phyloP scores from a whole-genome alignment of 2,113 vertebrate genomes.

The Eleginops maclovinus region DNA sequence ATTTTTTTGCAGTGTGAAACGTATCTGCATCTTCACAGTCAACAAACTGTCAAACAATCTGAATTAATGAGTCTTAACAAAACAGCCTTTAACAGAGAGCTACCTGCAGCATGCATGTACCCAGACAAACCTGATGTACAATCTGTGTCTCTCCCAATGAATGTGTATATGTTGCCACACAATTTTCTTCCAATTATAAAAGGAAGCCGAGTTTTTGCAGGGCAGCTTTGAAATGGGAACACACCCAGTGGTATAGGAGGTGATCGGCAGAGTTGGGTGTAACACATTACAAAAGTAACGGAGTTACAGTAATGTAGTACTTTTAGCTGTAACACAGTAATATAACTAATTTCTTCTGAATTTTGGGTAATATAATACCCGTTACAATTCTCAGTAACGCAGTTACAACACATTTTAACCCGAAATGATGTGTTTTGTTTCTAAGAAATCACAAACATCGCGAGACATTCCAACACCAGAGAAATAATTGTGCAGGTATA shows the following conservation, averaged over 20 bases:
- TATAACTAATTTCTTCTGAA: too few species aligned
- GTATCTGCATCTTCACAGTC: conserved; percentile 13
- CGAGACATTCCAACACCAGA: too few species aligned
- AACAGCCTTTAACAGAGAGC: conserved; percentile 24
- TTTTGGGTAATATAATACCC: too few species aligned
- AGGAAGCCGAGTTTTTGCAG: not conserved
- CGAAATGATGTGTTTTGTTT: too few species aligned
- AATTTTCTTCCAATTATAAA: not conserved
- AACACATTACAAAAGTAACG: too few species aligned
- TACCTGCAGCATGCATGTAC: conserved; percentile 36
- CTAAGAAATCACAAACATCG: too few species aligned
- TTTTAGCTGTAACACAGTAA: too few species aligned
- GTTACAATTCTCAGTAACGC: too few species aligned
- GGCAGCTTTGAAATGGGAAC: conserved; percentile 10
- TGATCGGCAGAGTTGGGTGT: too few species aligned
- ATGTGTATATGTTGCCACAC: not conserved
- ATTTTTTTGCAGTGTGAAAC: not conserved
- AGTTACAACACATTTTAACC: too few species aligned
- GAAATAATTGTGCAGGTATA: too few species aligned
- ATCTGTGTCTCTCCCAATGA: not conserved
- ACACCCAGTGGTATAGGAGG: conserved; percentile 6
- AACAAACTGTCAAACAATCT: conserved; percentile 42
- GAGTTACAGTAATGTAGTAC: too few species aligned
- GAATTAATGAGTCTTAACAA: conserved; percentile 29
- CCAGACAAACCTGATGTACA: not conserved